These are phyloP conservation scores for Pagetopsis macropterus DNA, from an alignment of 2,797 vertebrate genomes.

Conservation along the genomic window DNA sequence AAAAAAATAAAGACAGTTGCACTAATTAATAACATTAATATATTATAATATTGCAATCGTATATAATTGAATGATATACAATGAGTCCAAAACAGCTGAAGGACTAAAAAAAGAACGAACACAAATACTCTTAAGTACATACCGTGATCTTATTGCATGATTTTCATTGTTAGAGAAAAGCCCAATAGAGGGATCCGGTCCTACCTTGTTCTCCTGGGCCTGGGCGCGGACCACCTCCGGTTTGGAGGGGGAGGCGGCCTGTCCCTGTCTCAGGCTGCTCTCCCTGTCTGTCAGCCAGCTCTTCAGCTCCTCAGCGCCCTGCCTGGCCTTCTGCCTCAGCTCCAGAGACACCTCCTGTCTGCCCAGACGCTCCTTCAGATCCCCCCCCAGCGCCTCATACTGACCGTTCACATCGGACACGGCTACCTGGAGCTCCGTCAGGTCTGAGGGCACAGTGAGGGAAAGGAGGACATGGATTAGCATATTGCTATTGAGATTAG, in stretches of 20 bases:
- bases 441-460: conserved; percentile 79
- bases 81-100: too few relatives aligned
- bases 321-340: conserved; percentile 84
- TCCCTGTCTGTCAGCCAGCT: conserved; percentile 92
- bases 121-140: too few relatives aligned
- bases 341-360: conserved; percentile 85
- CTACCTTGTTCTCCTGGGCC: conserved; percentile 95
- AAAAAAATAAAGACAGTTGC: too few relatives aligned
- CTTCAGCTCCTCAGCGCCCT: conserved; percentile 82
- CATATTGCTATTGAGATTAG: neutral
- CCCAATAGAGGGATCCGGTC: neutral
- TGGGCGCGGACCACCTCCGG: conserved; percentile 90
- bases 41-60: too few relatives aligned
- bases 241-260: conserved; percentile 88
- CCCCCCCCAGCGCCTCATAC: conserved; percentile 87
- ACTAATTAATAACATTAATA: too few relatives aligned
- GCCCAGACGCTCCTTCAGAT: conserved; percentile 82
- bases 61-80: too few relatives aligned
- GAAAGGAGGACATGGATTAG: too few relatives aligned
- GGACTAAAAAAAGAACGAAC: too few relatives aligned
- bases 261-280: conserved; percentile 78
- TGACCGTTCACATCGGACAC: conserved; percentile 89
- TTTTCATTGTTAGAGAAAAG: neutral
- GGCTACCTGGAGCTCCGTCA: conserved; percentile 95
- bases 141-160: neutral